Conservation (phyloP, 2,888 invertebrate species). For the Aethes cnicana region DNA sequence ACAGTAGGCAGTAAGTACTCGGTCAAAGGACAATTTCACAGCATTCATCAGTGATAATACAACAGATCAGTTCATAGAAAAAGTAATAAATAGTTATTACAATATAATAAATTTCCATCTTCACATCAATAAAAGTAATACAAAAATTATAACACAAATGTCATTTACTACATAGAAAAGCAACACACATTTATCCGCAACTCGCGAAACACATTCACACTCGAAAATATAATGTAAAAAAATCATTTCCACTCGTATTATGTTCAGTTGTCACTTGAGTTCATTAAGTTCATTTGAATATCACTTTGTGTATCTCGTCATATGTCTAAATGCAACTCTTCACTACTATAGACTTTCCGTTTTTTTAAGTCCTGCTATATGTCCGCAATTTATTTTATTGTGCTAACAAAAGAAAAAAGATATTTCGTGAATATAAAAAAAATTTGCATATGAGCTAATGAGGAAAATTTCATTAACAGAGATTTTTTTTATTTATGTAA, state of each 20-base stretch:
- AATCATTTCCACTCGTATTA: constrained; percentile 33
- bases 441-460: too few relatives aligned
- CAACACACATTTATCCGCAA: constrained; percentile 31
- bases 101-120: constrained; percentile 20
- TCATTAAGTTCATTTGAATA: too few relatives aligned
- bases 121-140: constrained; percentile 3
- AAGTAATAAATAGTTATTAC: constrained; percentile 21
- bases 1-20: constrained; percentile 20
- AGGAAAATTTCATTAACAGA: too few relatives aligned
- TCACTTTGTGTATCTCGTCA: too few relatives aligned
- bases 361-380: too few relatives aligned
- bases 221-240: constrained; percentile 29
- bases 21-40: constrained; percentile 2
- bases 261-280: constrained; percentile 18
- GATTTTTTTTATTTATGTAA: too few relatives aligned
- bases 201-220: constrained; percentile 33
- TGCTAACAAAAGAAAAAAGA: too few relatives aligned
- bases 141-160: constrained; percentile 5
- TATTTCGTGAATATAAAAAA: too few relatives aligned
- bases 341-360: too few relatives aligned
- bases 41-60: background rate
- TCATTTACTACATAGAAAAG: constrained; percentile 11
- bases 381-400: too few relatives aligned
- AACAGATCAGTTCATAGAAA: background rate
- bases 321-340: too few relatives aligned